Base-by-base conservation (phyloP, 2,888 invertebrate species). In the Aromia moschata region DNA sequence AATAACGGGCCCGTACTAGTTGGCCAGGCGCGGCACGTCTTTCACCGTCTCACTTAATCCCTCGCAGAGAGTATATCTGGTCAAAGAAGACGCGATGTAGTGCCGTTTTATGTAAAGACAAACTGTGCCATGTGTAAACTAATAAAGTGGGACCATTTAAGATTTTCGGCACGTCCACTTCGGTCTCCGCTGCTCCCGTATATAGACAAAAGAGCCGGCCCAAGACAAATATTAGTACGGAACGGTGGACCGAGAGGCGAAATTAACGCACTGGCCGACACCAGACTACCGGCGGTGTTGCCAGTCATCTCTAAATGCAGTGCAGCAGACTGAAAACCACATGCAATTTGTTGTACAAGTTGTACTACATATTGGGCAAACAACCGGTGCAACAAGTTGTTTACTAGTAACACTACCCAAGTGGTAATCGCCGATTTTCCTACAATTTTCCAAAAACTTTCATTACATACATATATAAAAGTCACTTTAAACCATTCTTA, bases 181-280 rank as follows among this genome's bases (percentile, higher is more conserved):
- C 52, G 31, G 52, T 41, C 52, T 41, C 41, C 41, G 31, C 52
- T 52, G 52, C n/a, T n/a, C n/a, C 52, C 41, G 52, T 65, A 67
- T n/a, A n/a, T 64, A 58, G 67, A 64, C 72, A 71, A 70, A 72
- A 72, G 70, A 62, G 56, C 54, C 57, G n/a, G 68, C 58, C 67
- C 64, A 73, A 72, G 72, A 73, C 71, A 75, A 75, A 75, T 75
- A 74, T 75, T 74, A 65, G 71, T 62, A 62, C 65, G 67, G 70
- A 70, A 72, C 63, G 68, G 53, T 62, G 62, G 30, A 47, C 59
- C 49, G 51, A 65, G 51, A 60, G 63, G 59, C 60, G 58, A 60
- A 59, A 63, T 56, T 58, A 62, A 52, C 58, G 62, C 56, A 60
- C 52, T 41, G 18, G 36, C 46, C 41, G 52, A 60, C 60, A 52